Conservation (phyloP, 2,888 invertebrate species). For the Mesodorylaimus sp. region DNA sequence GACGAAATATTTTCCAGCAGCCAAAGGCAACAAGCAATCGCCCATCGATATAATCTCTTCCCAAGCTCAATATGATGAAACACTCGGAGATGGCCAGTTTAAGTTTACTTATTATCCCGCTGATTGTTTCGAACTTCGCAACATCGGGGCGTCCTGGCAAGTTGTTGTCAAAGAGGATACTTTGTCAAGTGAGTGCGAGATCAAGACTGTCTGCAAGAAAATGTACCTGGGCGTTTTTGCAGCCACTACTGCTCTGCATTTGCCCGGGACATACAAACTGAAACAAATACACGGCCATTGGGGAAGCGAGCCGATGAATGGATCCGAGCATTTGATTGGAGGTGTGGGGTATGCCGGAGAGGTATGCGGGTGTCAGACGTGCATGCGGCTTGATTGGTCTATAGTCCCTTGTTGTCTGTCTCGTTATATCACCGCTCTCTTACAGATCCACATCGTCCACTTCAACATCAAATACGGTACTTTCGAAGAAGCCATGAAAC, state of each 20-base stretch:
- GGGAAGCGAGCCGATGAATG: constrained; percentile 28
- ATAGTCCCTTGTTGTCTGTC: too few species aligned
- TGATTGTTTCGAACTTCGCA: constrained; percentile 6
- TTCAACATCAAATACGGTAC: constrained; percentile 24
- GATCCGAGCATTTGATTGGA: constrained; percentile 27
- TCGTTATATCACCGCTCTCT: too few species aligned
- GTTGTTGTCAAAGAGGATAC: not conserved
- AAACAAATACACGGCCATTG: constrained; percentile 27
- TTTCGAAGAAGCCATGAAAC: constrained; percentile 24
- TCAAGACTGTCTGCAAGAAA: too few species aligned
- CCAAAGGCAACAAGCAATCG: constrained; percentile 11
- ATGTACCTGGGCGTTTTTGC: too few species aligned
- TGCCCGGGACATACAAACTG: constrained; percentile 16
- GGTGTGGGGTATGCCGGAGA: constrained; percentile 25
- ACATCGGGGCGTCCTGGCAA: constrained; percentile 9
- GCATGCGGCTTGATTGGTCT: too few species aligned
- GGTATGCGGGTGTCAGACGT: too few species aligned
- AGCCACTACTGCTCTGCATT: constrained; percentile 15
- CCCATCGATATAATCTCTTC: constrained; percentile 11
- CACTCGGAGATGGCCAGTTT: constrained; percentile 9
- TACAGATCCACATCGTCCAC: constrained; percentile 25
- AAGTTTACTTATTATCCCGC: constrained; percentile 8
- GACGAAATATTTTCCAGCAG: too few species aligned
- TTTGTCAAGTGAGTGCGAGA: constrained; percentile 1
- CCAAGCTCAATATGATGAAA: constrained; percentile 9